Base-by-base conservation (phyloP, 2,797 vertebrate species). In the Acanthurus lineatus region DNA sequence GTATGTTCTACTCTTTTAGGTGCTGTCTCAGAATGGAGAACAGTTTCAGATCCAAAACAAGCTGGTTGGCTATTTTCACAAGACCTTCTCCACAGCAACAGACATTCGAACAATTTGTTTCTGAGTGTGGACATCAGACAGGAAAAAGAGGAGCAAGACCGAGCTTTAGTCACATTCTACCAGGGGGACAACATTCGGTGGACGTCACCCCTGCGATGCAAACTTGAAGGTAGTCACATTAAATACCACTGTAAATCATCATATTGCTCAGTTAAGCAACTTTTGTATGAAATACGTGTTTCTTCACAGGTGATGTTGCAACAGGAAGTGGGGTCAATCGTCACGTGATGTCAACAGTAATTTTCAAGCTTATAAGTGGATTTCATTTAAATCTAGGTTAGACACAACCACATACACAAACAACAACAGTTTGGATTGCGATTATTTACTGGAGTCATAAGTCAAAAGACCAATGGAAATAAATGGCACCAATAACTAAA, bases 321-420 rank as follows among this genome's bases (percentile, higher is more conserved):
- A 74, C 60, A 53, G 87, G 87, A 84, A 82, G 28, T 47, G 88
- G 87, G 1, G 87, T 89, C 17, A 25, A 81, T 32, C 82, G 82
- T 20, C 86, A 89, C 67, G 48, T 91, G 52, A 81, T 90, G 58
- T 91, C 88, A 58, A 82, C 81, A 25, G 84, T 87, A 42, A 89
- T 89, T 57, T 84, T 82, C 67, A 90, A 78, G 69, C 82, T 91
- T 5, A 81, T 73, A 16, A 83, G 52, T 45, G 89, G 89, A 74
- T 84, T 88, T 48, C 78, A 88, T 58, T 56, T 86, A 53, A 79
- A 87, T 53, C 69, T 81, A 67, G 89, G 89, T 89, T 9, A 25
- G 77, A 49, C 58, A 69, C 47, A 15, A 42, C 11, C 38, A 40
- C 44, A 38, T 19, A 40, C 17, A 32, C 48, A 72, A 7, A 40